Percentiles rank a stretch among this genome's conserved stretches.
Evolutionary conservation across 2,113 vertebrate species (phyloP).

Genomic region (Ciconia maguari): DNA sequence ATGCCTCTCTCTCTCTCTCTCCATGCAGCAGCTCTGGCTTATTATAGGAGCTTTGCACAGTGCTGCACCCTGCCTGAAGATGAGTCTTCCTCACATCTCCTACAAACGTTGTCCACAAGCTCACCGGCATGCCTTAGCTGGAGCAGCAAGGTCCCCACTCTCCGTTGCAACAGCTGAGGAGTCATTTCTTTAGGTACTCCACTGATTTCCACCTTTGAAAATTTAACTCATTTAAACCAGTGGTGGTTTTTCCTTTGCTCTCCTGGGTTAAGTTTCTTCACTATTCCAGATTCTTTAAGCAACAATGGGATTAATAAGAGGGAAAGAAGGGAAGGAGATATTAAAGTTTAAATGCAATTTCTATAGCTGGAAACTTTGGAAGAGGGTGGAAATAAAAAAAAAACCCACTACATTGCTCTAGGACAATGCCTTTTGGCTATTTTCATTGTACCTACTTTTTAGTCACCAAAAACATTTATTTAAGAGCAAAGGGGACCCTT

Average conservation of each 20-base stretch:
- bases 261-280: not conserved
- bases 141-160: not conserved
- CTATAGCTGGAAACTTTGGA: not conserved
- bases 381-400: not conserved
- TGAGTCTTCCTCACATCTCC: not conserved
- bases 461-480: not conserved
- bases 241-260: not conserved
- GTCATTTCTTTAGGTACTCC: not conserved
- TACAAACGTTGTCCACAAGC: not conserved
- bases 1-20: not conserved
- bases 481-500: not conserved
- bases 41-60: not conserved
- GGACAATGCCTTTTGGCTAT: not conserved
- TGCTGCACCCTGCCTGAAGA: not conserved
- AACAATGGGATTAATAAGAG: not conserved
- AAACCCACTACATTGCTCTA: not conserved
- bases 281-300: not conserved
- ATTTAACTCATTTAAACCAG: not conserved
- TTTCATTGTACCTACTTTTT: not conserved
- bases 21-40: not conserved
- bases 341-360: not conserved
- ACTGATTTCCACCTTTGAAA: not conserved
- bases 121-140: not conserved
- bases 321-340: not conserved
- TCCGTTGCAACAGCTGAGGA: not conserved